Evolutionary conservation across 2,113 vertebrate species (phyloP).

Genomic region (Lathamus discolor): DNA sequence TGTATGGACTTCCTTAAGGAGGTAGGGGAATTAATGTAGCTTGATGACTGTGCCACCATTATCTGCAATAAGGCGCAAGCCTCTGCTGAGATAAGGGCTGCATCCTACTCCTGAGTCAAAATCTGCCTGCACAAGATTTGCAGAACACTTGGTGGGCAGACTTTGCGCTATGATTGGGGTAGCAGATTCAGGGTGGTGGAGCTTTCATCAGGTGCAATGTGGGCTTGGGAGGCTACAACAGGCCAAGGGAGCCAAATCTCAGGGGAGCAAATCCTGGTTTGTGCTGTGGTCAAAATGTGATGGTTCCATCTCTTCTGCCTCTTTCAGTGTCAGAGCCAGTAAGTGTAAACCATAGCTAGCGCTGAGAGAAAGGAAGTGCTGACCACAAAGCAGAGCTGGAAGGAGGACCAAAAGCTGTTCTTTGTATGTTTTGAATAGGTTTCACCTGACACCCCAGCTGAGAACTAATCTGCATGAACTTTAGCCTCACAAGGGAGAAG

Average conservation of each 20-base stretch:
- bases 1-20: not conserved
- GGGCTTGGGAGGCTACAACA: not conserved
- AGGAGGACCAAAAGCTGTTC: not conserved
- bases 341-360: not conserved
- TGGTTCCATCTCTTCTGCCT: not conserved
- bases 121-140: not conserved
- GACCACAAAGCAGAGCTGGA: not conserved
- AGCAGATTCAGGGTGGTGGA: not conserved
- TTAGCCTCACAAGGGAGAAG: not conserved
- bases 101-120: not conserved
- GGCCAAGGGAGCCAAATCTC: not conserved
- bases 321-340: not conserved
- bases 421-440: not conserved
- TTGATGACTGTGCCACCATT: rapidly evolving
- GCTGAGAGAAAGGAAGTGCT: not conserved
- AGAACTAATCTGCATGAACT: not conserved
- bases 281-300: not conserved
- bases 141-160: not conserved
- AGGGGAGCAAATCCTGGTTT: not conserved
- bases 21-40: not conserved
- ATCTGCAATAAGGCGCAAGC: not conserved
- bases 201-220: not conserved
- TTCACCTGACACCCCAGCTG: not conserved
- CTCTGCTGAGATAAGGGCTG: not conserved
- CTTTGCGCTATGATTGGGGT: not conserved